Percentiles rank a stretch among this genome's conserved stretches.
Conservation (phyloP, 2,797 vertebrate genomes). For the Siniperca obscura region DNA sequence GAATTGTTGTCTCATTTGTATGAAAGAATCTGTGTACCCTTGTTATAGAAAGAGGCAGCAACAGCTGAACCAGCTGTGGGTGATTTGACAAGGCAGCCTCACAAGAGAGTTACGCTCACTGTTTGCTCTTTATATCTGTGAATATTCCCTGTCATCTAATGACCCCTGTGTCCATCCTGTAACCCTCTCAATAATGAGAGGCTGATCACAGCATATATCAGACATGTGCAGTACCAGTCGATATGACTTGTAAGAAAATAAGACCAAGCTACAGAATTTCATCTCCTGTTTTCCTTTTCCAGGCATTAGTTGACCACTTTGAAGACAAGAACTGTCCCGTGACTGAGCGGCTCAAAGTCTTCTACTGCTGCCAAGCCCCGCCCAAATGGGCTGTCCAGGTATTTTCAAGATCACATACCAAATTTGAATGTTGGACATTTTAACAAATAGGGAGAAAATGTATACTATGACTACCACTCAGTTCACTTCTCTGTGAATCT, state of each 20-base stretch:
- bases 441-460: background rate
- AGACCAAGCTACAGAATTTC: background rate
- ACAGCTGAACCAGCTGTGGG: constrained; percentile 8
- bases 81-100: constrained; percentile 12
- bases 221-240: background rate
- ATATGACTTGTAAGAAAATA: background rate
- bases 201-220: background rate
- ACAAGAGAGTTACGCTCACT: constrained; percentile 15
- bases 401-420: background rate
- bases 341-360: constrained; percentile 93
- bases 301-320: constrained; percentile 92
- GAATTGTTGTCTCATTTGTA: background rate
- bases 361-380: constrained; percentile 92
- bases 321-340: constrained; percentile 85
- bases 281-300: constrained; percentile 13
- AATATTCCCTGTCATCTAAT: constrained; percentile 33
- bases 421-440: background rate
- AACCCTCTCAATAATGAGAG: constrained; percentile 22
- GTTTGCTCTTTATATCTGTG: constrained; percentile 22
- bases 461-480: background rate
- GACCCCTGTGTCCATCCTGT: constrained; percentile 16
- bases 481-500: background rate
- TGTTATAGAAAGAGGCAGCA: background rate
- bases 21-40: background rate
- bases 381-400: constrained; percentile 94